Base-by-base conservation (phyloP, 2,797 vertebrate genomes). In the Enteromius paludinosus region DNA sequence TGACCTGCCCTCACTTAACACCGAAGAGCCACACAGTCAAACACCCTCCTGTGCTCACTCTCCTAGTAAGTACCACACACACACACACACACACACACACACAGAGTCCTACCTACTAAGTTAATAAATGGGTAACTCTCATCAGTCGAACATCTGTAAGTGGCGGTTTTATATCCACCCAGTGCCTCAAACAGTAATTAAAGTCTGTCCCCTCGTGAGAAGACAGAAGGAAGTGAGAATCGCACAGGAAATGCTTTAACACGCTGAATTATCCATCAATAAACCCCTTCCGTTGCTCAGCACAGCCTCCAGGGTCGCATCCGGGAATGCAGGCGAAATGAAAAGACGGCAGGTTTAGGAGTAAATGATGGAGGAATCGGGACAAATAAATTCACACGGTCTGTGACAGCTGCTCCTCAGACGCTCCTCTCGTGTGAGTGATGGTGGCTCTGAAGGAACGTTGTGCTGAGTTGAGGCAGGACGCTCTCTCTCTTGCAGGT, bases 1-100 rank as follows among this genome's bases (percentile, higher is more conserved):
- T 64, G 95, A 96, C 85, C 93, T 96, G 82, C 94, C 92, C 12
- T 92, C 94, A 20, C 9, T 93, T 82, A 91, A 88, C 43, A 89
- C 92, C 0, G 95, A 95, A 85, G 95, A 95, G 38, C 87, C 89
- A 82, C 89, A 87, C 38, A 92, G 93, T 69, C 90, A 93, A 72
- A 87, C 89, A 56, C 90, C 91, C 0, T 96, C 96, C 6, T 89
- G 90, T 66, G 91, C 94, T 2, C 94, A 92, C 74, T 95, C 95
- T 1, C 89, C 94, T 45, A 94, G 95, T 97, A 93, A 96, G 94
- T 82, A 81, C 35, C 38, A 80, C 62, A 74, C 68, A 23, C 18
- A 71, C 43, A 45, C n/a, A n/a, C n/a, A n/a, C n/a, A n/a, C n/a
- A n/a, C n/a, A n/a, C 38, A 80, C 62, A 74, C 68, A 23, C 18